Percentiles rank a stretch among this genome's conserved stretches.
Evolutionary conservation across 1,140 invertebrate species (phyloP).

Genomic region (Acromyrmex heyeri): DNA sequence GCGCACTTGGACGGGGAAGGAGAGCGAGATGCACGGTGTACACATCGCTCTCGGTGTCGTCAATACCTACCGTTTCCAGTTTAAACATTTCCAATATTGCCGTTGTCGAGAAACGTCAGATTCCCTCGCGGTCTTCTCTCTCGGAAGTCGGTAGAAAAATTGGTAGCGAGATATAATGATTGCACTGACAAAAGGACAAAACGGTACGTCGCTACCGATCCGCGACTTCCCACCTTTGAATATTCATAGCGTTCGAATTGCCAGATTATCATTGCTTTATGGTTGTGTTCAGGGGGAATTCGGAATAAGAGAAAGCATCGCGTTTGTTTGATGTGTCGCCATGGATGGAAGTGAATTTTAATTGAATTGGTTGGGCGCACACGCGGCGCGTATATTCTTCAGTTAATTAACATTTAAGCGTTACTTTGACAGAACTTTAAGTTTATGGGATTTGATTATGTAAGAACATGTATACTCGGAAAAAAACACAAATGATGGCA

Average conservation of each 20-base stretch:
- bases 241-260: conserved; percentile 75
- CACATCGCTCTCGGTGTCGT: not conserved
- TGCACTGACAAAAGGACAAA: conserved; percentile 74
- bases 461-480: too few relatives aligned
- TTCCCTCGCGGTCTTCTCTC: not conserved
- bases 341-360: conserved; percentile 69
- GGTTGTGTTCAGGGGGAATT: conserved; percentile 32
- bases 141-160: conserved; percentile 52
- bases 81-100: conserved; percentile 8
- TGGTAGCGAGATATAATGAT: conserved; percentile 64
- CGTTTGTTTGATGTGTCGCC: conserved; percentile 69
- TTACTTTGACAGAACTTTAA: not conserved
- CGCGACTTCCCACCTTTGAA: conserved; percentile 59
- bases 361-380: conserved; percentile 67
- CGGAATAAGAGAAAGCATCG: conserved; percentile 27
- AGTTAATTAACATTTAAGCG: conserved; percentile 20
- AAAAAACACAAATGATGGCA: too few relatives aligned
- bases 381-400: not conserved
- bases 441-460: too few relatives aligned
- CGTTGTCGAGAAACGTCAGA: not conserved
- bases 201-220: conserved; percentile 32
- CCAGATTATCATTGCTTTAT: conserved; percentile 68
- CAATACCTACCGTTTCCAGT: not conserved
- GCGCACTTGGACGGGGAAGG: conserved; percentile 57
- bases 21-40: not conserved